Evolutionary conservation across 2,113 vertebrate genomes (phyloP).

Genomic region (Telmatochromis sp.): DNA sequence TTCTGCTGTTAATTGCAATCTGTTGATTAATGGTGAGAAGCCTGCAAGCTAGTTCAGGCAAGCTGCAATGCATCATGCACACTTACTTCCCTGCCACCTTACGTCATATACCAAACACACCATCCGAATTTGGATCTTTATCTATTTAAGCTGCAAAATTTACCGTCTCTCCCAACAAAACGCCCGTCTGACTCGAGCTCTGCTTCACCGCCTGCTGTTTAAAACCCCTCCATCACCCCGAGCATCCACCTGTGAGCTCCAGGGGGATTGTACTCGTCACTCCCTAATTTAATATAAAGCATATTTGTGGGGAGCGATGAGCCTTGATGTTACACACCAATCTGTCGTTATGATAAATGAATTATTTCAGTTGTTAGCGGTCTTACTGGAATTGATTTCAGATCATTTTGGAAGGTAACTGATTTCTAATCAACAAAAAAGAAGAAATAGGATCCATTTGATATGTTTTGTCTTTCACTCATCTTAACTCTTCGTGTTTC

Average conservation of each 20-base stretch:
- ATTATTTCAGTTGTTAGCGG: neutral
- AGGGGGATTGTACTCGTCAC: neutral
- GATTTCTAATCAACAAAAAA: neutral
- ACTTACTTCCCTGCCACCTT: neutral
- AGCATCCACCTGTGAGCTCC: neutral
- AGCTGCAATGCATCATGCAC: neutral
- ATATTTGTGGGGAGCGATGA: neutral
- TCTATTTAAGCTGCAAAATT: neutral
- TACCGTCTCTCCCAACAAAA: neutral
- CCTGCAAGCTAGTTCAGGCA: neutral
- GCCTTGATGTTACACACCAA: neutral
- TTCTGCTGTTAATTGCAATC: neutral
- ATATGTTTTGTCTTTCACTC: neutral
- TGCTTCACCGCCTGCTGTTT: neutral
- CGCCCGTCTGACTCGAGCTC: rapidly evolving
- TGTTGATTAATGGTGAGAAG: neutral
- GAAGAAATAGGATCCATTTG: neutral
- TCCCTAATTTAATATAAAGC: neutral
- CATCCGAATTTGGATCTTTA: neutral
- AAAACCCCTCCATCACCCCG: neutral
- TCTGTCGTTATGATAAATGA: neutral
- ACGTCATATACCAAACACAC: neutral
- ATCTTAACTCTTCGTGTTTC: neutral
- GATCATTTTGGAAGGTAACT: neutral
- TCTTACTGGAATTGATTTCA: neutral